Conservation (phyloP, 2,113 vertebrate genomes). For the Poecile atricapillus region DNA sequence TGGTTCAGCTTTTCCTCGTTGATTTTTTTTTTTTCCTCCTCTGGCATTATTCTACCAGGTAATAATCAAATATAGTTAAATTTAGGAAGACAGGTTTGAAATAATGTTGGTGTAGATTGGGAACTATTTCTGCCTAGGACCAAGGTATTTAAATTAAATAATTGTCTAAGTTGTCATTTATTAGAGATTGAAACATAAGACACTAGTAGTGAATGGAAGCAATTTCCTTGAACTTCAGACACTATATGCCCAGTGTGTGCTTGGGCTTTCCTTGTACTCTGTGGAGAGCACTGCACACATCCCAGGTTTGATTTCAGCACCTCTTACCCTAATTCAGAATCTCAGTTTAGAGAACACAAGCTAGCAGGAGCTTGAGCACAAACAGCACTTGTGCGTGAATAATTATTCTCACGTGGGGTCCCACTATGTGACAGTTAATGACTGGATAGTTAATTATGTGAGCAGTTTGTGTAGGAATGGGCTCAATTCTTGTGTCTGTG, state of each 20-base stretch:
- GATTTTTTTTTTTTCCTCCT: neutral
- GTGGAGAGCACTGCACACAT: neutral
- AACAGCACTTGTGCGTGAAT: fast-evolving
- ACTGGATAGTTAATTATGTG: neutral
- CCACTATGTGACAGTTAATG: neutral
- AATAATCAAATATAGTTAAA: neutral
- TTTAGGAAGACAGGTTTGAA: neutral
- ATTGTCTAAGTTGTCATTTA: neutral
- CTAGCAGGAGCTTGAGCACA: neutral
- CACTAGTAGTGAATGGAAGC: neutral
- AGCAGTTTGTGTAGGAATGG: neutral
- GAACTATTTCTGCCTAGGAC: neutral
- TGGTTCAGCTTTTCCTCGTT: neutral
- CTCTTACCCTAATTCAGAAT: neutral
- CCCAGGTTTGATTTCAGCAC: neutral
- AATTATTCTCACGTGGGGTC: neutral
- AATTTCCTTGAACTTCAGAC: neutral
- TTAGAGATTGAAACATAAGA: neutral
- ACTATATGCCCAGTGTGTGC: neutral
- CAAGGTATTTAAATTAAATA: neutral
- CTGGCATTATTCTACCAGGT: neutral
- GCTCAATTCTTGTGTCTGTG: neutral
- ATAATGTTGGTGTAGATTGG: neutral
- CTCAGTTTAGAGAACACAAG: neutral
- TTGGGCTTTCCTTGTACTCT: neutral